Evolutionary conservation across 2,113 vertebrate genomes (phyloP).

Genomic region (Athene cunicularia): DNA sequence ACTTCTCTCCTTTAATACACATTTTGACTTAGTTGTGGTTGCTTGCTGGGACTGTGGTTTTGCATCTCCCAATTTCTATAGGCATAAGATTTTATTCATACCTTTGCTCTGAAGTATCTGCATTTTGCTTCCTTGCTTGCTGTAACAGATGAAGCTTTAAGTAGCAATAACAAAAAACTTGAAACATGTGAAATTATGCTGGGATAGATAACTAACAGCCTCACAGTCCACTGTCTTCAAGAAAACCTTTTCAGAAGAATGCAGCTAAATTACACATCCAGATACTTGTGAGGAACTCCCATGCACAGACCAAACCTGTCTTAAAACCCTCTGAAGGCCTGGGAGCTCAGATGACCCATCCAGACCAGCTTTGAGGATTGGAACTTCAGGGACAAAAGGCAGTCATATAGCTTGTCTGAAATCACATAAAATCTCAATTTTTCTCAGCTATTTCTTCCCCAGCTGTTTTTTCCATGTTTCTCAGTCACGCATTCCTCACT

Average conservation of each 20-base stretch:
- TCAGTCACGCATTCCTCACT: conserved; percentile 18
- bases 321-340: not conserved
- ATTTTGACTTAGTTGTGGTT: not conserved
- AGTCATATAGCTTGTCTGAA: not conserved
- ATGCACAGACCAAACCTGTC: not conserved
- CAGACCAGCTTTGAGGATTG: not conserved
- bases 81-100: not conserved
- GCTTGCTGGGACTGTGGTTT: not conserved
- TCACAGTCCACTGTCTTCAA: not conserved
- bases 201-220: not conserved
- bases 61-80: not conserved
- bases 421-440: not conserved
- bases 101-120: not conserved
- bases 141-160: not conserved
- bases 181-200: not conserved
- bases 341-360: not conserved
- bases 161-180: not conserved
- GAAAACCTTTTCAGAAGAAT: not conserved
- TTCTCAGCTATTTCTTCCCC: not conserved
- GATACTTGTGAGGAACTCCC: not conserved
- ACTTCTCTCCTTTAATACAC: not conserved
- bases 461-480: not conserved
- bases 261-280: not conserved
- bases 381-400: not conserved
- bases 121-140: not conserved